Percentiles rank a stretch among this genome's conserved stretches.
Evolutionary conservation across 2,888 invertebrate species (phyloP).

Genomic region (Trichopria drosophilae): DNA sequence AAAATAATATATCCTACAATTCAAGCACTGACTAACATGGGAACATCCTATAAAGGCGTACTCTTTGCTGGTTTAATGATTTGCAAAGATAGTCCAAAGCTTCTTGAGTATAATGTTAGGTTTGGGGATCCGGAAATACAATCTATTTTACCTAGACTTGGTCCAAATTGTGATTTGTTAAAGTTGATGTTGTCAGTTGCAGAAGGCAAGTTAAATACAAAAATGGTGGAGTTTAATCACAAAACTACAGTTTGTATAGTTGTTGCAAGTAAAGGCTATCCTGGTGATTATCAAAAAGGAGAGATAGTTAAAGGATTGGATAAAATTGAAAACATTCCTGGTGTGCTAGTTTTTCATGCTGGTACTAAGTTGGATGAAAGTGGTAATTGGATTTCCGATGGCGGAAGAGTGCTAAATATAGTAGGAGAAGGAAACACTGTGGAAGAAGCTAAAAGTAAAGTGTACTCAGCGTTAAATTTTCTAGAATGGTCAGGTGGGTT

Average conservation of each 20-base stretch:
- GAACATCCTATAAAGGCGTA: slow-evolving; percentile 12
- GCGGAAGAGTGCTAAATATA: slow-evolving; percentile 13
- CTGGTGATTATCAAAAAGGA: slow-evolving; percentile 16
- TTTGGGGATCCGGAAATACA: slow-evolving; percentile 23
- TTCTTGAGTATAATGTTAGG: slow-evolving; percentile 18
- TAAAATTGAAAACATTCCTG: slow-evolving; percentile 12
- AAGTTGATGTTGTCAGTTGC: slow-evolving; percentile 19
- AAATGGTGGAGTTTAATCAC: slow-evolving; percentile 17
- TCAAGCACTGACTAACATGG: slow-evolving; percentile 9
- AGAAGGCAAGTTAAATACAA: slow-evolving; percentile 18
- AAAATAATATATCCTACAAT: slow-evolving; percentile 11
- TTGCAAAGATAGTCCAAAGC: slow-evolving; percentile 12
- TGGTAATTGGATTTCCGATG: slow-evolving; percentile 9
- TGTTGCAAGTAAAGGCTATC: slow-evolving; percentile 16
- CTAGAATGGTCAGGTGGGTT: slow-evolving; percentile 10
- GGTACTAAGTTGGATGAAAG: slow-evolving; percentile 12
- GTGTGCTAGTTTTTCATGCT: slow-evolving; percentile 9
- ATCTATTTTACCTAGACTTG: slow-evolving; percentile 15
- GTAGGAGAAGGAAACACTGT: slow-evolving; percentile 10
- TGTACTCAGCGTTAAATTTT: slow-evolving; percentile 11
- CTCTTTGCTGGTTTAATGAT: slow-evolving; percentile 23
- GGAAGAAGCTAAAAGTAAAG: slow-evolving; percentile 10
- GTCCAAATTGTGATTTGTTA: slow-evolving; percentile 19
- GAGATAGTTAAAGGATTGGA: slow-evolving; percentile 13
- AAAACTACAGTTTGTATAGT: slow-evolving; percentile 15